Evolutionary conservation across 2,888 invertebrate species (phyloP), one percentile per base, ranked within the genome.

Genomic region (Chloromyia formosa): DNA sequence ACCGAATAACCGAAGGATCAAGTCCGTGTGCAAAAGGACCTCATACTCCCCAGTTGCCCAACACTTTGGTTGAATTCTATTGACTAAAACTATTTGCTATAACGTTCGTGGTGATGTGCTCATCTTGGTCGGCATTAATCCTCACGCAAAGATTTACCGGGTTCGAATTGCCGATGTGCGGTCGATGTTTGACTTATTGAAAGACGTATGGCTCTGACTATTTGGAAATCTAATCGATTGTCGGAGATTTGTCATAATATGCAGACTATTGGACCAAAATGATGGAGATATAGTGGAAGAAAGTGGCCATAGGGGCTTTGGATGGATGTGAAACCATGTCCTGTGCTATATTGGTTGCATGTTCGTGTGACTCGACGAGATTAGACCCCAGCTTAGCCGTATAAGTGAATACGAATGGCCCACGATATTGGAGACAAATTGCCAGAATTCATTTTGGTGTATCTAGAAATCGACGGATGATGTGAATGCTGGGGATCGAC

Each of bases 171-270:
- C 27, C 60, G 23, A 27, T 22, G 40, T n/a, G 1, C 16, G 40
- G 62, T 40, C 62, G 27, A 22, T 12, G 35, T 40, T 69, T 69
- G 68, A 53, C 68, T 69, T 69, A 69, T 69, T 69, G 68, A 27
- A 69, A 69, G 54, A 69, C 27, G 54, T 54, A 53, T 69, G 27
- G 68, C 62, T 54, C 22, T 53, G 68, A 54, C 68, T 53, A 54
- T 69, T 53, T 69, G 27, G 14, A 54, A 69, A 69, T 69, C 68
- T 53, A 54, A 69, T 18, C 27, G 68, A 69, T 69, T 22, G 68
- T 23, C n/a, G 27, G 53, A 54, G 42, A 69, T 69, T 69, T 54
- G 68, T 69, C 68, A 69, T 69, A 53, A 69, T 69, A 27, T 53
- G 27, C 27, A 35, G 27, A 35, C 27, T 2, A 7, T 35, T 35